Percentiles rank a stretch among this genome's conserved stretches.
These are phyloP conservation scores for Porites evermanni DNA, from an alignment of 92 coral and sea anemone species.

Conservation along the genomic window DNA sequence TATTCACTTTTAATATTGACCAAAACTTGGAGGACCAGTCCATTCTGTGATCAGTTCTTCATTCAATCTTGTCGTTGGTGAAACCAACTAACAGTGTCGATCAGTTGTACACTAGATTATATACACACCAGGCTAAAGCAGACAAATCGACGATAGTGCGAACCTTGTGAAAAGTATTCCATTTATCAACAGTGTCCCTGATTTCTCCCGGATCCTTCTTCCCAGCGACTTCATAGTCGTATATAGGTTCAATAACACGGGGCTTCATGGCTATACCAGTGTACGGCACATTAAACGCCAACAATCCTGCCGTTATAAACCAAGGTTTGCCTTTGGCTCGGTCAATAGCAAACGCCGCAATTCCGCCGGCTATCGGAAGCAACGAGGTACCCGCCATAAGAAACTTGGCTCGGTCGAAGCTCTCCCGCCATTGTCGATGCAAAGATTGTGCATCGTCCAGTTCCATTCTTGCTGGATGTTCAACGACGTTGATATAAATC, in stretches of 20 bases:
- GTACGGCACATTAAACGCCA: conserved; percentile 65
- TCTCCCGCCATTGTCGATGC: conserved; percentile 64
- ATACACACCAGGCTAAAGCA: conserved; percentile 60
- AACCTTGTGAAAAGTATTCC: conserved; percentile 63
- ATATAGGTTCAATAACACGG: conserved; percentile 57
- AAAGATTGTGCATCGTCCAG: conserved; percentile 63
- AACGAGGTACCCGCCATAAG: conserved; percentile 72
- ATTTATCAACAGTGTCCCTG: conserved; percentile 63
- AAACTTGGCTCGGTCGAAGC: conserved; percentile 67
- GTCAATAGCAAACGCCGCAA: conserved; percentile 55
- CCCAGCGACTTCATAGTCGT: conserved; percentile 59
- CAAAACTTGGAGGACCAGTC: neutral
- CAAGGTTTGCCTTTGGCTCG: conserved; percentile 69
- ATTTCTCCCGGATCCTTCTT: conserved; percentile 63
- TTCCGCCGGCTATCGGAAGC: conserved; percentile 62
- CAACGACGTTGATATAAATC: conserved; percentile 62
- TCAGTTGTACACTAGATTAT: conserved; percentile 58
- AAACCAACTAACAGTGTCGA: neutral
- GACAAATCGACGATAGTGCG: conserved; percentile 69
- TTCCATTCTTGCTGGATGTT: conserved; percentile 79
- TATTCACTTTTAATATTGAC: neutral
- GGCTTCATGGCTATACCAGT: conserved; percentile 65
- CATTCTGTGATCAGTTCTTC: neutral
- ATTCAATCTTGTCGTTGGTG: neutral
- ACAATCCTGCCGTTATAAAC: conserved; percentile 51